Evolutionary conservation across 2,888 invertebrate genomes (phyloP), one percentile per base, ranked within the genome.

Genomic region (Eupithecia dodoneata): DNA sequence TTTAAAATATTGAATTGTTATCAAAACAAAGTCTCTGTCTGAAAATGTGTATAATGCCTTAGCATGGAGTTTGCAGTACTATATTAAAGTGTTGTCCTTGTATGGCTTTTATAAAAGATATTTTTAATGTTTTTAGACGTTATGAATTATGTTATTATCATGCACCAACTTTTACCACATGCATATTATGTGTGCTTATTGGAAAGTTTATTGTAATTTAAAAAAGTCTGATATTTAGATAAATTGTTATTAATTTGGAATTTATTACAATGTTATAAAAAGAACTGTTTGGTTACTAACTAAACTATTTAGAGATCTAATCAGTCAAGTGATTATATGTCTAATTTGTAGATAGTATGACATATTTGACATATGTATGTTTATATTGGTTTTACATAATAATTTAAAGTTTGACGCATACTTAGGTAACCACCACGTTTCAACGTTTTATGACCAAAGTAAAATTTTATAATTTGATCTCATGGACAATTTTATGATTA

Each of bases 1-100:
- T 66, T 65, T 55, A 45, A 63, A 12, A 45, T 18, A 76, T 67
- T 72, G 4, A 69, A 69, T 65, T 70, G 30, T 74, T 76, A 63
- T 41, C 67, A 74, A 79, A 79, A 71, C 76, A 79, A 79, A 79
- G 76, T 76, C 79, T 79, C 79, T 79, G 79, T 79, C 76, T 18
- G 9, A 70, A 63, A 47, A 69, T 63, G 5, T 55, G 63, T 45
- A 41, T 59, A 12, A 70, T 71, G 13, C 41, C 44, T 44, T 52
- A 67, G 71, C 45, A 74, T 72, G 63, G 70, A 41, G 4, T 69
- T 44, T 49, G 69, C 69, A 42, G 67, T 67, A 55, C 6, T 67
- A 52, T 65, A 47, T 55, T 63, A 18, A 66, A 66, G 71, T 52
- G 18, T 75, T 71, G 71, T 30, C 71, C 59, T n/a, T 63, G 47